These are phyloP conservation scores for Ellobius talpinus DNA, from an alignment of 2,113 vertebrate species.

Conservation along the genomic window DNA sequence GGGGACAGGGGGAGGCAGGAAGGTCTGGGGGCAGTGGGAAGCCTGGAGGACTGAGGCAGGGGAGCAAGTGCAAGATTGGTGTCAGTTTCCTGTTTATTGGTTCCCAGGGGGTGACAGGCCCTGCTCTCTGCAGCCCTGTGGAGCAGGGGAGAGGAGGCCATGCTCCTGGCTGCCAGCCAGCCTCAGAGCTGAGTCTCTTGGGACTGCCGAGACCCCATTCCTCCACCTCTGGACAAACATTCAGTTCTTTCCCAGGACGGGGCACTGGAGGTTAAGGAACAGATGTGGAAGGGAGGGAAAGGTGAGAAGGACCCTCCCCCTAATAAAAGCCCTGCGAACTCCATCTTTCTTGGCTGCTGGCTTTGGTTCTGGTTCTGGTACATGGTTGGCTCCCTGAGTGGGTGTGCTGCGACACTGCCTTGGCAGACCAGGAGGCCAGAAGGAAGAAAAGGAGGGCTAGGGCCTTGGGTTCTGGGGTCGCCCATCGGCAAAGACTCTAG, in stretches of 20 bases:
- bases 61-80: slow-evolving; percentile 68
- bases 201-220: slow-evolving; percentile 70
- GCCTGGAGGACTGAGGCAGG: not conserved
- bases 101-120: slow-evolving; percentile 79
- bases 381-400: not conserved
- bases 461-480: not conserved
- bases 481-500: not conserved
- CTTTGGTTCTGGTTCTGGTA: not conserved
- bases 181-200: slow-evolving; percentile 73
- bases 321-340: not conserved
- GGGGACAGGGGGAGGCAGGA: not conserved
- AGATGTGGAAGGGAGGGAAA: slow-evolving; percentile 75
- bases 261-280: slow-evolving; percentile 78
- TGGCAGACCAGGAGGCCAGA: not conserved
- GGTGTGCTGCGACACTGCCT: not conserved
- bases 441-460: not conserved
- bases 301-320: not conserved
- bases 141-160: slow-evolving; percentile 36
- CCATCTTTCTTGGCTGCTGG: slow-evolving; percentile 25
- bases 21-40: slow-evolving; percentile 6
- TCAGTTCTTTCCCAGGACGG: slow-evolving; percentile 81
- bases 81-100: slow-evolving; percentile 81
- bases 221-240: slow-evolving; percentile 76
- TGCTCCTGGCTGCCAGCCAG: slow-evolving; percentile 78
- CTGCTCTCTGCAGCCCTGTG: slow-evolving; percentile 45